Conservation (phyloP, 2,888 invertebrate species). For the Hypomecis punctinalis region DNA sequence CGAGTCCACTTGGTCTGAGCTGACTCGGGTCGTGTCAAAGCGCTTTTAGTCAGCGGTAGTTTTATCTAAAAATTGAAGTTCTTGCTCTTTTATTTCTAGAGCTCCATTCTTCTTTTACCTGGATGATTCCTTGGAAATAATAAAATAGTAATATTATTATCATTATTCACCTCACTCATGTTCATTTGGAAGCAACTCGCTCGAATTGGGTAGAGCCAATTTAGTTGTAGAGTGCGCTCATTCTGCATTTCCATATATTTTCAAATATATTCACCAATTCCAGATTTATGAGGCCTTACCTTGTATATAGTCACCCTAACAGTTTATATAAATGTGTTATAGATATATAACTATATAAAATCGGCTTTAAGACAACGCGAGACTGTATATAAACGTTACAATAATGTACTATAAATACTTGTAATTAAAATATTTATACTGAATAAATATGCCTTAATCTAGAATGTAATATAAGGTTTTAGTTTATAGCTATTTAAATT, state of each 20-base stretch:
- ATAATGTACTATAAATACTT: constrained; percentile 72
- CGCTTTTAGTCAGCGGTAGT: too few species aligned
- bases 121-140: not conserved
- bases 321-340: constrained; percentile 64
- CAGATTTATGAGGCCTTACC: constrained; percentile 49
- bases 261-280: constrained; percentile 38
- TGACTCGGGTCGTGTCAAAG: too few species aligned
- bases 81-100: constrained; percentile 11
- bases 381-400: constrained; percentile 78
- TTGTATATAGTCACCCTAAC: constrained; percentile 54
- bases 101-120: constrained; percentile 8
- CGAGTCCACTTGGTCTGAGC: too few species aligned
- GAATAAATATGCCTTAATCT: constrained; percentile 77
- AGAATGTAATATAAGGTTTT: constrained; percentile 58
- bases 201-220: constrained; percentile 69
- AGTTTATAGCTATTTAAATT: constrained; percentile 59
- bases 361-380: constrained; percentile 79
- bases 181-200: constrained; percentile 51
- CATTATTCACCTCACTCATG: not conserved
- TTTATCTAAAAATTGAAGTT: not conserved
- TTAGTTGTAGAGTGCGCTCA: constrained; percentile 59
- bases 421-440: constrained; percentile 80
- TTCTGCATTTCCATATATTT: constrained; percentile 32
- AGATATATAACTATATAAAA: constrained; percentile 57
- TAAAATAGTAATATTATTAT: not conserved